These are phyloP conservation scores for Platichthys stellatus DNA, from an alignment of 2,113 vertebrate species.

Conservation along the genomic window DNA sequence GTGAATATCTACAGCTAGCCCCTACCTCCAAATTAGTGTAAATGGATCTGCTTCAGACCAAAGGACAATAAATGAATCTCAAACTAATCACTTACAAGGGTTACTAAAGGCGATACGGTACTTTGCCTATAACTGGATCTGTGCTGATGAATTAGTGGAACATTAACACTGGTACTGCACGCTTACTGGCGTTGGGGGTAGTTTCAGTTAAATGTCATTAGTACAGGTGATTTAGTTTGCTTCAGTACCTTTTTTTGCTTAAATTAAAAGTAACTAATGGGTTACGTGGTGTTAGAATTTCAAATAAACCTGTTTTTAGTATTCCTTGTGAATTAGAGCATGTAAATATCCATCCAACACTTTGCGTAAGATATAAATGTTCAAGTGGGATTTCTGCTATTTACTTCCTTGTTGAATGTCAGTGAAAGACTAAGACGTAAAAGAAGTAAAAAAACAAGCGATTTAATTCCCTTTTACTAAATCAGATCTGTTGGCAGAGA, in stretches of 20 bases:
- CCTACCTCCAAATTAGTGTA: slow-evolving; percentile 44
- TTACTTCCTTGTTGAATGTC: not conserved
- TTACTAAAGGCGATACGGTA: slow-evolving; percentile 24
- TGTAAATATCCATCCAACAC: too few relatives aligned
- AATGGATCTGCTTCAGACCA: slow-evolving; percentile 60
- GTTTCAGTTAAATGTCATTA: slow-evolving; percentile 31
- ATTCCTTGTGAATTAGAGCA: too few relatives aligned
- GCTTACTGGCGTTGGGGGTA: slow-evolving; percentile 22
- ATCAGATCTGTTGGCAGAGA: not conserved
- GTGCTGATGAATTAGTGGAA: slow-evolving; percentile 33
- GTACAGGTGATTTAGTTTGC: slow-evolving; percentile 30
- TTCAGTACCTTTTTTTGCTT: not conserved
- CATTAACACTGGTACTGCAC: slow-evolving; percentile 1
- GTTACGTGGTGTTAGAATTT: not conserved
- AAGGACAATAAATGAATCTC: slow-evolving; percentile 64
- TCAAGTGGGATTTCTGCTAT: too few relatives aligned
- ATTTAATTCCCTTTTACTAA: not conserved
- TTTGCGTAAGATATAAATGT: too few relatives aligned
- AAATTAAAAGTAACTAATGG: slow-evolving; percentile 24
- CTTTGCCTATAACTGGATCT: slow-evolving; percentile 47
- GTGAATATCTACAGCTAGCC: slow-evolving; percentile 31
- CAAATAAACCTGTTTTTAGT: not conserved
- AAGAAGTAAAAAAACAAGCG: not conserved
- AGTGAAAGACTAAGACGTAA: not conserved
- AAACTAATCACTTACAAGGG: slow-evolving; percentile 54